Evolutionary conservation across 2,888 invertebrate species (phyloP).

Genomic region (Catocala sponsa): DNA sequence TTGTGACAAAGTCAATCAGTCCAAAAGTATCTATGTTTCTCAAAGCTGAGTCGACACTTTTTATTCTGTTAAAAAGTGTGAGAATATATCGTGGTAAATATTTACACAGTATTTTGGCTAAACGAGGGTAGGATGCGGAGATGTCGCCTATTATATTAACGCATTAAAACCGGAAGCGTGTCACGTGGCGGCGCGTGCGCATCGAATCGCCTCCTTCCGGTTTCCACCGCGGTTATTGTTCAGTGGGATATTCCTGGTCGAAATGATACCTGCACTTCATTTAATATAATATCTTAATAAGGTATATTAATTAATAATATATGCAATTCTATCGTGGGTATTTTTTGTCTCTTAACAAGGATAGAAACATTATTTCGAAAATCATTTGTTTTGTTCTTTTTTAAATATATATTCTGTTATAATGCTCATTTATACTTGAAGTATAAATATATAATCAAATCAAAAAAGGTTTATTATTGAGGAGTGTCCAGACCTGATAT

Average conservation of each 20-base stretch:
- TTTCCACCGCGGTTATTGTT: slow-evolving; percentile 52
- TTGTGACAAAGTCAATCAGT: background rate
- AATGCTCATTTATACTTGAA: no score
- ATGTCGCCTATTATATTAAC: slow-evolving; percentile 87
- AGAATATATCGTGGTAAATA: slow-evolving; percentile 63
- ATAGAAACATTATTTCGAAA: no score
- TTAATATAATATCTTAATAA: slow-evolving; percentile 22
- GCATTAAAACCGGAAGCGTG: slow-evolving; percentile 80
- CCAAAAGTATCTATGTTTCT: background rate
- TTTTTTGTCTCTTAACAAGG: no score
- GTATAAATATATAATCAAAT: no score
- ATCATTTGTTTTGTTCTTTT: no score
- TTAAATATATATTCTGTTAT: no score
- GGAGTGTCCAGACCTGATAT: no score
- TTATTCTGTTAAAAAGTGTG: slow-evolving; percentile 58
- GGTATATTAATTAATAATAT: background rate
- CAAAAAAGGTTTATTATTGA: no score
- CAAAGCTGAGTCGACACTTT: slow-evolving; percentile 13
- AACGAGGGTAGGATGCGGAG: slow-evolving; percentile 75
- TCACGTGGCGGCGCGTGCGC: slow-evolving; percentile 81
- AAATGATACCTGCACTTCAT: slow-evolving; percentile 35
- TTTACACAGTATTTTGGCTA: slow-evolving; percentile 62
- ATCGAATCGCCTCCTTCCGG: slow-evolving; percentile 82
- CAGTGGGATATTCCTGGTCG: slow-evolving; percentile 36
- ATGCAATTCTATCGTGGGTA: no score